Conservation (phyloP, 2,797 vertebrate species). For the Philypnodon macrostomus region DNA sequence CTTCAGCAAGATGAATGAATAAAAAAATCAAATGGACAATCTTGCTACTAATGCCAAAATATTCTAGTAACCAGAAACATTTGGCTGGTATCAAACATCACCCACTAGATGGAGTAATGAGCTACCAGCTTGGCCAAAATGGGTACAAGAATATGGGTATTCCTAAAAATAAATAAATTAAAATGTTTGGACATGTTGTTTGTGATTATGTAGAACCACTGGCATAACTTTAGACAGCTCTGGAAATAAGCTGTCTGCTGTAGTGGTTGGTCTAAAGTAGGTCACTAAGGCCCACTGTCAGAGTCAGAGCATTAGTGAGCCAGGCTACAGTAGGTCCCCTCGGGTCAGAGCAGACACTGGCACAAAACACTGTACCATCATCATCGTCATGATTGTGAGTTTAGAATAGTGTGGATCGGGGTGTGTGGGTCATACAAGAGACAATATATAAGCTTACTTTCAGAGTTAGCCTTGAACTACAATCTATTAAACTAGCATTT, state of each 20-base stretch:
- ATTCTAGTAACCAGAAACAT: too few species aligned
- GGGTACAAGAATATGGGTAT: too few species aligned
- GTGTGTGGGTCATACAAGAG: constrained; percentile 9
- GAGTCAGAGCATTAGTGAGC: constrained; percentile 33
- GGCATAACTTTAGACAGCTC: constrained; percentile 9
- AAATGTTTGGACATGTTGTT: too few species aligned
- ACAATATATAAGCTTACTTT: constrained; percentile 1
- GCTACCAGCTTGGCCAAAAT: neutral
- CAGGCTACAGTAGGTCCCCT: constrained; percentile 45
- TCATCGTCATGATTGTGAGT: constrained; percentile 20
- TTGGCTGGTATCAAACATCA: too few species aligned
- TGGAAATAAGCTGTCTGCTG: constrained; percentile 33
- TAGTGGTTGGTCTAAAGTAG: constrained; percentile 55
- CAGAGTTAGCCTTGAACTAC: too few species aligned
- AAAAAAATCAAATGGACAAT: too few species aligned
- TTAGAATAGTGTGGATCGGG: constrained; percentile 25
- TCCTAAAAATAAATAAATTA: too few species aligned
- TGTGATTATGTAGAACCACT: too few species aligned
- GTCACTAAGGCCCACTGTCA: constrained; percentile 67
- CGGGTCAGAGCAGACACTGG: constrained; percentile 50
- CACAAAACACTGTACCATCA: constrained; percentile 15
- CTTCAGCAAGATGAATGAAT: too few species aligned
- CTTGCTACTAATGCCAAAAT: too few species aligned
- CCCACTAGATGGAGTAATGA: neutral
- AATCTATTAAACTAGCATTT: too few species aligned